These are phyloP conservation scores for Saccostrea glomerata DNA, from an alignment of 1,140 invertebrate genomes.

Conservation along the genomic window DNA sequence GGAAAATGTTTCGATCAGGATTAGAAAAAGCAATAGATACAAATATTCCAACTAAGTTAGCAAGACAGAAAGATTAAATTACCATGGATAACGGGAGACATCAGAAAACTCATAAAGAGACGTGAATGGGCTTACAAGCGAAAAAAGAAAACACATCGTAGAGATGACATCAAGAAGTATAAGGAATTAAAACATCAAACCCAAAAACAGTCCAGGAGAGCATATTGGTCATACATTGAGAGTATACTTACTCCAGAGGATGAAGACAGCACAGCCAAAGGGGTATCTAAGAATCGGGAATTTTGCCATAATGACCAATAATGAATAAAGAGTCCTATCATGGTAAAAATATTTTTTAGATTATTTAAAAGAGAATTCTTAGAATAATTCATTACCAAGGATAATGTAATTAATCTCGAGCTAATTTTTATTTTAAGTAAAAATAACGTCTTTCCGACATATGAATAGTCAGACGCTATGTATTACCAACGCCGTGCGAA, in stretches of 20 bases:
- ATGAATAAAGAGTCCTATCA: no score
- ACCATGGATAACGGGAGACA: conserved; percentile 42
- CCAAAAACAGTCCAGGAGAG: neutral
- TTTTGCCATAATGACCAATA: no score
- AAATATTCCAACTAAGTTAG: conserved; percentile 42
- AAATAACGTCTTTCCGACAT: no score
- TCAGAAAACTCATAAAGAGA: conserved; percentile 36
- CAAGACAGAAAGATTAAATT: conserved; percentile 17
- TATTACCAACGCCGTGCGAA: no score
- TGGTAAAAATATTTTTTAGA: no score
- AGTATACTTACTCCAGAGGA: conserved; percentile 28
- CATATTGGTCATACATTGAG: conserved; percentile 39
- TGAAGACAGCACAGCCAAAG: neutral
- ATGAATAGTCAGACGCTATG: no score
- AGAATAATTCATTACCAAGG: no score
- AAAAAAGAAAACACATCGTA: conserved; percentile 46
- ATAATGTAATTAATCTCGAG: no score
- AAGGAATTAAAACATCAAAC: neutral
- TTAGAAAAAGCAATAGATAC: neutral
- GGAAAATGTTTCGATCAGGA: neutral
- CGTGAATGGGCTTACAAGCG: conserved; percentile 42
- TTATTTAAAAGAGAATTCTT: no score
- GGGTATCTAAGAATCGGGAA: neutral
- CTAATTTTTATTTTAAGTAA: no score
- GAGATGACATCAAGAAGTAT: conserved; percentile 4